Conservation (phyloP, 37 sponge, comb jelly and placozoan species). For the Hexactinellida sp. region DNA sequence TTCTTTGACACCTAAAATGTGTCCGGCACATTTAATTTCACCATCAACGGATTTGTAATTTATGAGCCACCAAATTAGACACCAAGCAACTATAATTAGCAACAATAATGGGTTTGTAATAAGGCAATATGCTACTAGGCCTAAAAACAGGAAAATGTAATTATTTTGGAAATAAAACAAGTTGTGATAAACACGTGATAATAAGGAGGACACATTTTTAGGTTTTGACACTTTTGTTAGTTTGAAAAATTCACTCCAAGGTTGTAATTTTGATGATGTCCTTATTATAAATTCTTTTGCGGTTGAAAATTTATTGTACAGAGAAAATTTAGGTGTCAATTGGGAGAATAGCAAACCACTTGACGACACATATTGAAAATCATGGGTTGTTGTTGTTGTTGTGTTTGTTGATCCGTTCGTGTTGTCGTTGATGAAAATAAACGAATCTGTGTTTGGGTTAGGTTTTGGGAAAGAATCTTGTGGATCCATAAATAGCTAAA, state of each 20-base stretch:
- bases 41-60: background rate
- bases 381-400: too few relatives aligned
- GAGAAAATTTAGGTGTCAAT: background rate
- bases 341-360: background rate
- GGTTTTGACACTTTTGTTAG: background rate
- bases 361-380: background rate
- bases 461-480: background rate
- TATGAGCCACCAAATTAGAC: background rate
- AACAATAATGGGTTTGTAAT: background rate
- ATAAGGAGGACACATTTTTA: background rate
- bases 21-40: background rate
- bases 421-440: background rate
- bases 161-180: slow-evolving; percentile 14
- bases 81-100: background rate
- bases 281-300: background rate
- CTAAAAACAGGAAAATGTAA: background rate
- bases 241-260: background rate
- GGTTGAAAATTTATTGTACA: background rate
- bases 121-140: background rate
- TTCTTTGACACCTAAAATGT: slow-evolving; percentile 1
- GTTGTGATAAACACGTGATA: background rate
- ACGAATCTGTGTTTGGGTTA: background rate
- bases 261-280: background rate
- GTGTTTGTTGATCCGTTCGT: background rate
- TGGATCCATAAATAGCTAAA: background rate